A percentile compares a stretch with the other conserved stretches of the same genome.
These are phyloP conservation scores for Drosophila nr. perissopoda DNA, from an alignment of 2,888 invertebrate species.

Conservation along the genomic window DNA sequence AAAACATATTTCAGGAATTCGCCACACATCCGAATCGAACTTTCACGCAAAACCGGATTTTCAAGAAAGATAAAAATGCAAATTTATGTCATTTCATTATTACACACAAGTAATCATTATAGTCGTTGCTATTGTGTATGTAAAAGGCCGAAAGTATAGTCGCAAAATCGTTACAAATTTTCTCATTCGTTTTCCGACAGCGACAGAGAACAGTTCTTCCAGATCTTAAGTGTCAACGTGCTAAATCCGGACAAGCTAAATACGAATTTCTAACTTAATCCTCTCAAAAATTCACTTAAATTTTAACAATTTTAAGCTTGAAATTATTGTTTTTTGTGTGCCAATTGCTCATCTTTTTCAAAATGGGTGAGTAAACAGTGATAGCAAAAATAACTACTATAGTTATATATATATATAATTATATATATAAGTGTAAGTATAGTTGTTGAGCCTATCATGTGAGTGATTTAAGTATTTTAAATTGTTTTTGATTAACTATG, in stretches of 20 bases:
- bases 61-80: not conserved
- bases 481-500: slow-evolving; percentile 28
- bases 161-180: slow-evolving; percentile 50
- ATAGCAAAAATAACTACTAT: not conserved
- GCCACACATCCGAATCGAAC: not conserved
- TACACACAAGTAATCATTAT: not conserved
- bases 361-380: slow-evolving; percentile 67
- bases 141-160: slow-evolving; percentile 13
- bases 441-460: slow-evolving; percentile 11
- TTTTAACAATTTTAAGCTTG: not conserved
- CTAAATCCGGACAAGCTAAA: not conserved
- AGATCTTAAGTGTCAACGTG: slow-evolving; percentile 20
- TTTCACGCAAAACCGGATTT: not conserved
- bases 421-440: not conserved
- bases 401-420: not conserved
- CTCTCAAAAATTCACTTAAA: slow-evolving; percentile 2
- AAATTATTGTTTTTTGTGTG: slow-evolving; percentile 20
- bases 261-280: not conserved
- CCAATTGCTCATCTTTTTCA: slow-evolving; percentile 39
- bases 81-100: not conserved
- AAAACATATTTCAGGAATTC: not conserved
- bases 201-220: slow-evolving; percentile 38
- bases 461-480: slow-evolving; percentile 11
- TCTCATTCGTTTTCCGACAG: slow-evolving; percentile 54
- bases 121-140: no score